Conservation (phyloP, 2,797 vertebrate genomes). For the Danio tinwini region DNA sequence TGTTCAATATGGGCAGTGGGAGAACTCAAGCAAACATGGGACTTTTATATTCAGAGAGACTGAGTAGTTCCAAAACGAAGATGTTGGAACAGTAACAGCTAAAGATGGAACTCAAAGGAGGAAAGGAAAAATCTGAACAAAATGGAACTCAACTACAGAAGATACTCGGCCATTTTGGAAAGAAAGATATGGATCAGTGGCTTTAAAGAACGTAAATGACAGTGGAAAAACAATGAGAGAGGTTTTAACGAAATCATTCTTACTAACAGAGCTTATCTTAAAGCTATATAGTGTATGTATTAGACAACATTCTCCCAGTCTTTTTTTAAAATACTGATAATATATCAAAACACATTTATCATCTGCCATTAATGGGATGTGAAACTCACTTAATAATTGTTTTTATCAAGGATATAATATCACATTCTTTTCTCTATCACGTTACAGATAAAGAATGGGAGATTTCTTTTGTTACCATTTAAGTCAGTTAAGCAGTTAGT, state of each 20-base stretch:
- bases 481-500: slow-evolving; percentile 24
- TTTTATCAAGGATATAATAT: slow-evolving; percentile 46
- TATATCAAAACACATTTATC: slow-evolving; percentile 24
- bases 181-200: not conserved
- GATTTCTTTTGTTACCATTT: slow-evolving; percentile 57
- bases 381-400: slow-evolving; percentile 28
- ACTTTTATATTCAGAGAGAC: slow-evolving; percentile 17
- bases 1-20: slow-evolving; percentile 14
- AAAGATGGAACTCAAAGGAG: slow-evolving; percentile 31
- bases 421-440: slow-evolving; percentile 57
- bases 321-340: slow-evolving; percentile 69
- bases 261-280: slow-evolving; percentile 16
- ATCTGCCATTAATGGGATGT: slow-evolving; percentile 34
- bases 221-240: slow-evolving; percentile 37
- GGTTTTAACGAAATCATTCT: slow-evolving; percentile 44
- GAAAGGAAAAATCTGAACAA: not conserved
- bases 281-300: slow-evolving; percentile 49
- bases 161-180: not conserved
- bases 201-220: slow-evolving; percentile 29
- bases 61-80: slow-evolving; percentile 23
- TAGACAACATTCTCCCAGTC: slow-evolving; percentile 68
- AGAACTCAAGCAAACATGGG: slow-evolving; percentile 17
- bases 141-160: slow-evolving; percentile 16
- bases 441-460: slow-evolving; percentile 62
- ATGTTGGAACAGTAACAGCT: slow-evolving; percentile 29